Conservation (phyloP, 2,797 vertebrate species). For the Acrocephalus scirpaceus region DNA sequence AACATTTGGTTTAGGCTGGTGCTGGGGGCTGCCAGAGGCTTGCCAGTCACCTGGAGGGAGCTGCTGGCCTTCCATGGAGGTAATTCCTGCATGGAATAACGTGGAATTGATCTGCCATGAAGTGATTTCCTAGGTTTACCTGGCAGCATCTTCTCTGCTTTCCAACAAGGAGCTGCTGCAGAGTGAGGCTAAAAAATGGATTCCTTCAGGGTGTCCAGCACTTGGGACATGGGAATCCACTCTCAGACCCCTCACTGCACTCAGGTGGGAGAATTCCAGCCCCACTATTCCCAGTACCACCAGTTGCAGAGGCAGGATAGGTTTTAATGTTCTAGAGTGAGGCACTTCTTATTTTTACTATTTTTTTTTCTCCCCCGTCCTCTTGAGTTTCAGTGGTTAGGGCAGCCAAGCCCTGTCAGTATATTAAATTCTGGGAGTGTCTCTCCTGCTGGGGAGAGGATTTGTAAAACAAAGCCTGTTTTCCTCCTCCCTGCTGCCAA, state of each 20-base stretch:
- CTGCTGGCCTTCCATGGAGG: neutral
- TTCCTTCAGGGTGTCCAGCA: neutral
- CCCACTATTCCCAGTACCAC: neutral
- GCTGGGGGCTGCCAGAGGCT: neutral
- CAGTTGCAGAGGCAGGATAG: neutral
- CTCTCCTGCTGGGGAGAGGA: constrained; percentile 66
- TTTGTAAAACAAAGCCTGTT: constrained; percentile 69
- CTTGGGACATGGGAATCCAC: neutral
- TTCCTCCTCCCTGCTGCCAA: constrained; percentile 56
- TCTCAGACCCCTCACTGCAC: neutral
- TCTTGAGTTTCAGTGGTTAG: constrained; percentile 38
- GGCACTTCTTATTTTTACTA: neutral
- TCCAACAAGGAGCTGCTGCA: neutral
- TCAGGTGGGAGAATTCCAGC: neutral
- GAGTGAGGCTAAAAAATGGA: neutral
- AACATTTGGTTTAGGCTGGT: neutral
- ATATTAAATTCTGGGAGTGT: constrained; percentile 64
- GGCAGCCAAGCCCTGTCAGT: neutral
- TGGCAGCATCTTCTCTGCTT: neutral
- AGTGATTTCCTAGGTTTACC: neutral
- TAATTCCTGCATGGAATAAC: neutral
- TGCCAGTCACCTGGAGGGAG: neutral
- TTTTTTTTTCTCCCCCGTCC: neutral
- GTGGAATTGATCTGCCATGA: neutral
- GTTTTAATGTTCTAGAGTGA: fast-evolving